phyloP scores from a whole-genome alignment of 2,888 invertebrate genomes.

The Nephrotoma appendiculata region DNA sequence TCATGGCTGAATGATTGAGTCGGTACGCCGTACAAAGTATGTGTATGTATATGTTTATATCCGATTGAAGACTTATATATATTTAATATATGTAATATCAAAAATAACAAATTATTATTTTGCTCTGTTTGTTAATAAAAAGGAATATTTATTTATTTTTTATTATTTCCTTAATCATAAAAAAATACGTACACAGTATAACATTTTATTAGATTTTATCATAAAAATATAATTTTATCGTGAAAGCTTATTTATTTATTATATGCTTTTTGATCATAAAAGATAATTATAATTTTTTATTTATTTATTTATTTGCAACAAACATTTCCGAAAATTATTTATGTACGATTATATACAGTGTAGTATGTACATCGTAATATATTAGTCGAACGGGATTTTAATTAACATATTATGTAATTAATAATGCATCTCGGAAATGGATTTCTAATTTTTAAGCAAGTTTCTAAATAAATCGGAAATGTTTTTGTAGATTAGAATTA shows the following conservation, averaged over 20 bases:
- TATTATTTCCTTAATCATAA: neutral
- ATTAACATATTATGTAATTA: no score
- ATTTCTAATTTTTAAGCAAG: no score
- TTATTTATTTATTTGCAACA: neutral
- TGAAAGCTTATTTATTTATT: neutral
- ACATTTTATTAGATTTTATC: neutral
- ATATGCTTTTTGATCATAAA: neutral
- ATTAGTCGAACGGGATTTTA: no score
- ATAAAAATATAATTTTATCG: neutral
- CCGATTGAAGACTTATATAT: neutral
- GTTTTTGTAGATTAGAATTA: no score
- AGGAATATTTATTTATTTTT: neutral
- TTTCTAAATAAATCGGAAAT: no score
- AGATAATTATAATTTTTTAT: neutral
- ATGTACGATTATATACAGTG: no score
- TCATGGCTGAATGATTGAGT: neutral
- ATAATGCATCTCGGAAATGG: no score
- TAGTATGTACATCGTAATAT: no score
- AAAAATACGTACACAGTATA: neutral
- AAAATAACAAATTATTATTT: neutral
- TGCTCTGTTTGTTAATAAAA: neutral
- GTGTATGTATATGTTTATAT: neutral
- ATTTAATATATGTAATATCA: neutral
- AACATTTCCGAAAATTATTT: neutral
- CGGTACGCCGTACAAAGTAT: neutral